Evolutionary conservation across 2,113 vertebrate genomes (phyloP), one percentile per base, ranked within the genome.

Genomic region (Gallinago jamesoni): DNA sequence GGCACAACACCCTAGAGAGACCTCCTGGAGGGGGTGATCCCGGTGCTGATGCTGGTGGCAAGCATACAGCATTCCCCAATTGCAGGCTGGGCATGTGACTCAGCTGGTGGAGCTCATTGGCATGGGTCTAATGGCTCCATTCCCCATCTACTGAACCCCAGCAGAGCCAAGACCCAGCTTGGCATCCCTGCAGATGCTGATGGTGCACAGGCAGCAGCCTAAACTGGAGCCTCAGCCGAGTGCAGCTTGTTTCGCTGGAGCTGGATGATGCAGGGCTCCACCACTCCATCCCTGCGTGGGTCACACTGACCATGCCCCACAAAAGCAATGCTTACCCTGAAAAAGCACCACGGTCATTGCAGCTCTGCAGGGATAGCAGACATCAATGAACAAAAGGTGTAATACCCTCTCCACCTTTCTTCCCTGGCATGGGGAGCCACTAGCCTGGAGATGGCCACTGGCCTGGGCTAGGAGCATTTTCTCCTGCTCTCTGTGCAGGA

Each of bases 91-190:
- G 19, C 24, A 9, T 4, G 7, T 5, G 21, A 47, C 8, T 10
- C 77, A 50, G 19, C 12, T 2, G 2, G 5, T 33, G 28, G 66
- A 33, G 48, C 15, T 56, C 11, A 17, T 3, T 50, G 66, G 21
- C 35, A n/a, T 0, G 0, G 22, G 31, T 7, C n/a, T 1, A 1
- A 21, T 25, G 59, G 24, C 53, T 17, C 7, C 8, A 1, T 22
- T 21, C 18, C 66, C 24, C 8, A 0, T 12, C 33, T 25, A 3
- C 5, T 4, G 2, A n/a, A 63, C 12, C 7, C 5, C 0, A 78
- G 72, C 53, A 37, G 17, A 83, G 48, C 41, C 2, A 2, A 41
- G 10, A 39, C 39, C 50, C 35, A 28, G 21, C 24, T 17, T 21
- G 43, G 60, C 43, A 70, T 15, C 64, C 33, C 59, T 33, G 23